These are phyloP conservation scores for Sebastes diaconus DNA, from an alignment of 2,797 vertebrate species.

Conservation along the genomic window DNA sequence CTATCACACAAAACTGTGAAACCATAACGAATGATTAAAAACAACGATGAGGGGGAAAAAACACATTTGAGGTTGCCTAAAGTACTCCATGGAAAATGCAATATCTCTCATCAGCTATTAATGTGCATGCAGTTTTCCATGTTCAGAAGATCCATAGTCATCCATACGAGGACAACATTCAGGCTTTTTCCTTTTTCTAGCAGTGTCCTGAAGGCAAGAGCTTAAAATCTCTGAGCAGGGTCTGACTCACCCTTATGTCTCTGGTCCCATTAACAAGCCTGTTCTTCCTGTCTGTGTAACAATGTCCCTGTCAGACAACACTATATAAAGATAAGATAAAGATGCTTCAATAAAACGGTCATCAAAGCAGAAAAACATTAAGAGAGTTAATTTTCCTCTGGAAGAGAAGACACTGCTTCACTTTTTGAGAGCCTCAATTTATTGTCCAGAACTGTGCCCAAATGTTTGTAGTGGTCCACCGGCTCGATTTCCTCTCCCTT, in stretches of 20 bases:
- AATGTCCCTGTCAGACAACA: not conserved
- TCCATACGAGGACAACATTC: not conserved
- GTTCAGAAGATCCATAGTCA: not conserved
- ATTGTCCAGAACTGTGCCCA: not conserved
- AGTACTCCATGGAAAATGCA: not conserved
- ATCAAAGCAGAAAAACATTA: not conserved
- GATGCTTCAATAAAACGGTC: not conserved
- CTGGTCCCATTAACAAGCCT: constrained; percentile 11
- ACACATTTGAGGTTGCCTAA: not conserved
- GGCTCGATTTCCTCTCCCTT: not conserved
- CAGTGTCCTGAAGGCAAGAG: not conserved
- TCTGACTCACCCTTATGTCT: constrained; percentile 18
- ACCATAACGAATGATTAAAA: not conserved
- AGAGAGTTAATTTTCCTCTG: not conserved
- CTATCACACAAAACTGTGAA: not conserved
- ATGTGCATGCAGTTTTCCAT: not conserved
- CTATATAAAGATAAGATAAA: not conserved
- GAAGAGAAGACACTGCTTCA: not conserved
- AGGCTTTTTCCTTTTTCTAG: not conserved
- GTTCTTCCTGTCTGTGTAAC: not conserved
- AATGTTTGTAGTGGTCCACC: not conserved
- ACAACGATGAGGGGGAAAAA: not conserved
- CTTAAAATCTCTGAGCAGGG: not conserved
- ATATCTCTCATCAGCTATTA: not conserved
- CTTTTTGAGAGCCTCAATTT: not conserved